A percentile compares a stretch with the other conserved stretches of the same genome.
These are phyloP conservation scores for Amblyteles armatorius DNA, from an alignment of 2,888 invertebrate species.

Conservation along the genomic window DNA sequence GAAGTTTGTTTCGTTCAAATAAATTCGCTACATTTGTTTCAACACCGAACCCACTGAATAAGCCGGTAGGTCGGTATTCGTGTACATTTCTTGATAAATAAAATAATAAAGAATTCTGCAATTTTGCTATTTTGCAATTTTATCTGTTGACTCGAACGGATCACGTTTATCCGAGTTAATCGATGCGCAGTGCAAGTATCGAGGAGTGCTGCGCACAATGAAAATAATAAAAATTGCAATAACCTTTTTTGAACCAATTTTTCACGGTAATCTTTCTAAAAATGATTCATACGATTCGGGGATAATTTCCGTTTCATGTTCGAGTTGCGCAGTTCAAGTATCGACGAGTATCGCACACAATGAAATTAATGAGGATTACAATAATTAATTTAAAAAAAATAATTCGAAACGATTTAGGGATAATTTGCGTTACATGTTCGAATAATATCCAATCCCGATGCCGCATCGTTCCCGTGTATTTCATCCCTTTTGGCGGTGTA, in stretches of 20 bases:
- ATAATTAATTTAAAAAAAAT: background rate
- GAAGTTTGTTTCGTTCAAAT: background rate
- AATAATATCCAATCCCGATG: background rate
- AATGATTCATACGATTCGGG: too few species aligned
- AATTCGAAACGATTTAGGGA: background rate
- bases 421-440: constrained; percentile 6
- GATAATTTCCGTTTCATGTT: too few species aligned
- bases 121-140: too few species aligned
- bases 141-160: too few species aligned
- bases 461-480: constrained; percentile 31
- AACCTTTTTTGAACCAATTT: too few species aligned
- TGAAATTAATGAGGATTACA: background rate
- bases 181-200: too few species aligned
- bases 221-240: background rate
- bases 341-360: too few species aligned
- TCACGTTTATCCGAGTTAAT: too few species aligned
- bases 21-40: background rate
- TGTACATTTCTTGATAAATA: background rate
- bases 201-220: too few species aligned
- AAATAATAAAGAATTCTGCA: background rate
- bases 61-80: background rate
- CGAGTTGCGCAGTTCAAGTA: too few species aligned
- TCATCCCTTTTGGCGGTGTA: constrained; percentile 26
- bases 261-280: too few species aligned
- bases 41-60: background rate